A percentile compares a stretch with the other conserved stretches of the same genome.
These are phyloP conservation scores for Yasuhikotakia modesta DNA, from an alignment of 2,797 vertebrate species.

Conservation along the genomic window DNA sequence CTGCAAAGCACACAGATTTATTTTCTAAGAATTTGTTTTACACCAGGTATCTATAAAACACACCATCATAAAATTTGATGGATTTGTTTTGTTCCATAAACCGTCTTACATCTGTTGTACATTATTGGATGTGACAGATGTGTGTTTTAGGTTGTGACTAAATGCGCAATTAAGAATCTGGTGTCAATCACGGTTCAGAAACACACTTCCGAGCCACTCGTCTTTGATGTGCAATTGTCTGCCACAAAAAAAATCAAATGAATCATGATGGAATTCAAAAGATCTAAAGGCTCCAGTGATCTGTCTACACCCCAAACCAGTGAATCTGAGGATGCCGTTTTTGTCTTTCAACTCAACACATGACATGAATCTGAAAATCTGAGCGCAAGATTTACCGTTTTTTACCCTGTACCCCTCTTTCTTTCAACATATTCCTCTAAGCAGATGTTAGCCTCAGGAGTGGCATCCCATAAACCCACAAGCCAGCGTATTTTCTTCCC, in stretches of 20 bases:
- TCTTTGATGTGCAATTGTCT: constrained; percentile 52
- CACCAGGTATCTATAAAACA: not conserved
- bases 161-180: constrained; percentile 52
- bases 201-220: constrained; percentile 44
- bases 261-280: constrained; percentile 50
- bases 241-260: constrained; percentile 53
- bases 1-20: not conserved
- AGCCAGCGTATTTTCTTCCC: constrained; percentile 82
- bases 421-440: constrained; percentile 76
- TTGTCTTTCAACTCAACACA: constrained; percentile 69
- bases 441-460: constrained; percentile 83
- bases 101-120: constrained; percentile 45
- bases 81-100: constrained; percentile 6
- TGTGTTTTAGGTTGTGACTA: constrained; percentile 48
- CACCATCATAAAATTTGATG: not conserved
- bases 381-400: constrained; percentile 75
- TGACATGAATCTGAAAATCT: constrained; percentile 78
- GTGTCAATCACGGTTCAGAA: constrained; percentile 51
- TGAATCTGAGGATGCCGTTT: constrained; percentile 49
- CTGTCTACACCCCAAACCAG: constrained; percentile 42
- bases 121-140: constrained; percentile 45
- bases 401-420: constrained; percentile 54
- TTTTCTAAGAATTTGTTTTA: not conserved
- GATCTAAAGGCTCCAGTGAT: constrained; percentile 65
- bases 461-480: constrained; percentile 83